Conservation (phyloP, 2,113 vertebrate genomes). For the Dasyprocta punctata region DNA sequence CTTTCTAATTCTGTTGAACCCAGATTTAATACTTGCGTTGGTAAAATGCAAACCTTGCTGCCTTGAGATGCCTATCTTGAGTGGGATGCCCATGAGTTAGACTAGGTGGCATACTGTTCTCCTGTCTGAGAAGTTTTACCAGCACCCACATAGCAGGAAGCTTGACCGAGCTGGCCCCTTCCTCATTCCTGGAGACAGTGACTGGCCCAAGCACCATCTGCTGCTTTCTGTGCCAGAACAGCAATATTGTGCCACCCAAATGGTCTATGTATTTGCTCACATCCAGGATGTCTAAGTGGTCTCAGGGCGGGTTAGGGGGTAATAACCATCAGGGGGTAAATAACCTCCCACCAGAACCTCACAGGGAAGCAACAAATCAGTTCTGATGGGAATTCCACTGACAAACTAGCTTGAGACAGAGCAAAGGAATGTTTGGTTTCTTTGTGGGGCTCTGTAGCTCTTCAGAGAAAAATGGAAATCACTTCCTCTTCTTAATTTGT, state of each 20-base stretch:
- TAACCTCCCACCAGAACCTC: neutral
- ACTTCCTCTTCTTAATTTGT: neutral
- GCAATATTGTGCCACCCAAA: accelerated
- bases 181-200: neutral
- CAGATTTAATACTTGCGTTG: neutral
- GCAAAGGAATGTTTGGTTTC: neutral
- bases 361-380: neutral
- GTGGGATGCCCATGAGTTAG: neutral
- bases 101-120: accelerated
- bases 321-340: neutral
- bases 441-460: neutral
- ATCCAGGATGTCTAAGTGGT: neutral
- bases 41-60: neutral
- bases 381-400: neutral
- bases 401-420: neutral
- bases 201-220: neutral
- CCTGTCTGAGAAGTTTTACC: neutral
- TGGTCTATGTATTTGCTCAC: neutral
- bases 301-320: accelerated
- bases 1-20: neutral
- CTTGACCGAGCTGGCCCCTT: neutral
- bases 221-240: no score
- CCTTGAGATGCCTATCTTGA: neutral
- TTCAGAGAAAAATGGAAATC: neutral
- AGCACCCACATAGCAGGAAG: neutral